Evolutionary conservation across 2,888 invertebrate genomes (phyloP).

Genomic region (Chymomyza fuscimana): DNA sequence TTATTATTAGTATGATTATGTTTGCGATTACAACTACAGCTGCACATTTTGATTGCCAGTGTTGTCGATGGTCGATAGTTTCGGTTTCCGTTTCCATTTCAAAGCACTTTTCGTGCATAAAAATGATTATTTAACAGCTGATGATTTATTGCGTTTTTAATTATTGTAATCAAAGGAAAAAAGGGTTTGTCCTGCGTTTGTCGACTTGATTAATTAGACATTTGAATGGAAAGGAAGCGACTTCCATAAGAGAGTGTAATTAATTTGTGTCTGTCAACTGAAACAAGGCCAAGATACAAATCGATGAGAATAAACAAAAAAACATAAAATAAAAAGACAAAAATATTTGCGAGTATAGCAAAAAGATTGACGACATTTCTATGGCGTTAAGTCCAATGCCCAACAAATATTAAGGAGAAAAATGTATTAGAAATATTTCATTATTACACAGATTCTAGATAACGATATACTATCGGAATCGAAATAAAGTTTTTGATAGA

Average conservation of each 20-base stretch:
- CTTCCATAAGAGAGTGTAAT: neutral
- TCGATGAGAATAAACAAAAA: neutral
- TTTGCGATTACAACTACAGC: slow-evolving; percentile 46
- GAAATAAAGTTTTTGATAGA: no score
- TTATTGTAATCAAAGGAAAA: slow-evolving; percentile 29
- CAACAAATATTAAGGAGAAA: no score
- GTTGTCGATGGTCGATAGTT: slow-evolving; percentile 16
- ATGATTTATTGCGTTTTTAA: slow-evolving; percentile 68
- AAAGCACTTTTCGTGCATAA: slow-evolving; percentile 37
- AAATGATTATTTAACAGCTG: slow-evolving; percentile 33
- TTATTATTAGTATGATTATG: slow-evolving; percentile 55
- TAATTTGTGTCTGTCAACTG: slow-evolving; percentile 1
- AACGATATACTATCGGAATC: no score
- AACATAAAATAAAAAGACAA: neutral
- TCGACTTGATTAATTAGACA: slow-evolving; percentile 31
- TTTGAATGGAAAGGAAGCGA: neutral
- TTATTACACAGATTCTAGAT: no score
- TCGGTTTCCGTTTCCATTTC: slow-evolving; percentile 26
- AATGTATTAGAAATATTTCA: no score
- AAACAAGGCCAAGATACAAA: neutral
- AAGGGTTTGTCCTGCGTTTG: slow-evolving; percentile 7
- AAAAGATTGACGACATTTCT: neutral
- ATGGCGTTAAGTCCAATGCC: no score
- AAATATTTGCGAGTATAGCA: neutral
- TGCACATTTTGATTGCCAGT: slow-evolving; percentile 35